Base-by-base conservation (phyloP, 1,140 invertebrate genomes). In the Drusus annulatus region DNA sequence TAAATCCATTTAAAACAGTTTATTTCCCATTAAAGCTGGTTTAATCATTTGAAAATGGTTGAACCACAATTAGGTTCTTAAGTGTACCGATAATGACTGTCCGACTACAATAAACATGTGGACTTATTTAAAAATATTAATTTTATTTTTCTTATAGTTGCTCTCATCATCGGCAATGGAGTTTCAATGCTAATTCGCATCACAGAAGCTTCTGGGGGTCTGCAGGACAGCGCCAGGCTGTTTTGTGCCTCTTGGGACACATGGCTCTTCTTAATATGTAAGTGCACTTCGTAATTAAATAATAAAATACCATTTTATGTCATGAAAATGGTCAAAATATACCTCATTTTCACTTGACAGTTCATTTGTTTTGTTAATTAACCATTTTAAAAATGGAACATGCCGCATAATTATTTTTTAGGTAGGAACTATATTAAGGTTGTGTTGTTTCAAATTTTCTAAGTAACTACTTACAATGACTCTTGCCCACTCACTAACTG, bases 171-270 rank as follows among this genome's bases (percentile, higher is more conserved):
- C 23, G 90, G 90, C 6, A 95, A 95, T 86, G 94, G 93, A 13
- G 84, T 94, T 36, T 90, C 93, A 0, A 94, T 95, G 93, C 87
- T 94, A 79, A 85, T 92, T 52, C 88, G 94, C 85, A 87, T 10
- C 85, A 86, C 17, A 16, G 79, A 84, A 76, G 84, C 80, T 1
- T 80, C 87, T 71, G 84, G 87, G 45, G 89, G 88, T 84, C 84
- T 93, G 83, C 89, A 92, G 85, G 87, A 90, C 84, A 91, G 92
- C 78, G 93, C 92, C 0, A 87, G 90, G 52, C 85, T 90, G 62
- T 93, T 94, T 69, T 92, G 93, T 84, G 93, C 92, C 7, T 93
- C 92, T 58, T 95, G 94, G 94, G 94, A 95, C 85, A 93, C 94
- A 52, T 91, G 93, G 85, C 85, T 94, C 1, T 95, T 95, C 85